Percentiles rank a stretch among this genome's conserved stretches.
These are phyloP conservation scores for Drosophila serrata DNA, from an alignment of 1,140 invertebrate species.

Conservation along the genomic window DNA sequence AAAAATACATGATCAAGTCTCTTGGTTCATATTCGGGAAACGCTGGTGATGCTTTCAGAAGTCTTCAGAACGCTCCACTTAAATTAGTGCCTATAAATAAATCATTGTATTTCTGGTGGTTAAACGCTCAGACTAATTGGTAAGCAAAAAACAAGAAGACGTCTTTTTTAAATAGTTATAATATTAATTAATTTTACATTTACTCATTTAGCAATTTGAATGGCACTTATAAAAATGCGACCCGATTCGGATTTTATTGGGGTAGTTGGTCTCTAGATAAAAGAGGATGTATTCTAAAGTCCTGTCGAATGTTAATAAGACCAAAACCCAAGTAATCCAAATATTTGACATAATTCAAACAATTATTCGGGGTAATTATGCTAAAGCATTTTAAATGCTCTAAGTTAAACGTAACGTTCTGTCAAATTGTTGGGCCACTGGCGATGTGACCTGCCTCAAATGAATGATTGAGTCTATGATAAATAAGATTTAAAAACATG, in stretches of 20 bases:
- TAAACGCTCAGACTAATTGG: fast-evolving
- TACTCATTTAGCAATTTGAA: neutral
- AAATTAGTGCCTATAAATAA: neutral
- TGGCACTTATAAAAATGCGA: fast-evolving
- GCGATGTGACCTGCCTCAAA: neutral
- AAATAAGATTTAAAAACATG: neutral
- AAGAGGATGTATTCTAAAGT: neutral
- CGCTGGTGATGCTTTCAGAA: neutral
- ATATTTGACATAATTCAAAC: neutral
- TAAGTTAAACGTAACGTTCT: too few relatives aligned
- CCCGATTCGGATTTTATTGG: neutral
- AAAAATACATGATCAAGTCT: neutral
- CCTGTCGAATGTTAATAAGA: neutral
- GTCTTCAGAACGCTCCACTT: neutral
- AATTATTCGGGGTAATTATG: too few relatives aligned
- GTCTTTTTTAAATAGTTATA: neutral
- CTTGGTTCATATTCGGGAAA: slow-evolving; percentile 8
- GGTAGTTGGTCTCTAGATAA: neutral
- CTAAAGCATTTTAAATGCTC: neutral
- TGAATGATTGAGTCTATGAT: neutral
- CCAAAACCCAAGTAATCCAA: neutral
- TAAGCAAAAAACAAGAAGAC: neutral
- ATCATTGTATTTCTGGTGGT: neutral
- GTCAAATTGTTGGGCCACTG: neutral
- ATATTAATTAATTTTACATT: neutral